Evolutionary conservation across 2,797 vertebrate species (phyloP).

Genomic region (Falco columbarius): DNA sequence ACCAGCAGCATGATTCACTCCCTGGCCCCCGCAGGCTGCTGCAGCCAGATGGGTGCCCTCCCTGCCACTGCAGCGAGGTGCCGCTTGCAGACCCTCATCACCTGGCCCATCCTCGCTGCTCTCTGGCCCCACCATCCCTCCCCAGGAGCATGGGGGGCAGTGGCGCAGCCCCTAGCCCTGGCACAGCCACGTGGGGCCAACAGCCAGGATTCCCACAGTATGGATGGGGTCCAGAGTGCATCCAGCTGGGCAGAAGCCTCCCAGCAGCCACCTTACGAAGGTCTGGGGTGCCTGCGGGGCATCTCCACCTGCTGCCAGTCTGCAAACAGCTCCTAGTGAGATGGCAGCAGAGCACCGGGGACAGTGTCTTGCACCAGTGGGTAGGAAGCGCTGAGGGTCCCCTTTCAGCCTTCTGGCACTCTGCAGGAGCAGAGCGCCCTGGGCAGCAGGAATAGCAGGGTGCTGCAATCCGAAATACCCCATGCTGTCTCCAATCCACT

Average conservation of each 20-base stretch:
- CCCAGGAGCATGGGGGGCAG: background rate
- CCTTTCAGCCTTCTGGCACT: background rate
- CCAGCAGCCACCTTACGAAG: background rate
- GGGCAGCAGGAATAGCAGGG: background rate
- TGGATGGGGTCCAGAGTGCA: background rate
- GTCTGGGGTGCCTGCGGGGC: rapidly evolving
- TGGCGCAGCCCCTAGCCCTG: rapidly evolving
- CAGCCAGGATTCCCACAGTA: background rate
- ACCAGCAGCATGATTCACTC: constrained; percentile 55
- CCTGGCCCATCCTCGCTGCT: background rate
- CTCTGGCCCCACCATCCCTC: background rate
- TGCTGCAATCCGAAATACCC: background rate
- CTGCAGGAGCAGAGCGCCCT: background rate
- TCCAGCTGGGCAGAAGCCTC: background rate
- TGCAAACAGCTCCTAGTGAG: background rate
- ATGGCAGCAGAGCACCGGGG: background rate
- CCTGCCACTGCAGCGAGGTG: background rate
- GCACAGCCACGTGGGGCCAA: rapidly evolving
- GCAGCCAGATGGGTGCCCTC: background rate
- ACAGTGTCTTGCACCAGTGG: background rate
- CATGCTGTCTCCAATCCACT: constrained; percentile 25
- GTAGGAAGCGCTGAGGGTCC: background rate
- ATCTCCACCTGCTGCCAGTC: background rate
- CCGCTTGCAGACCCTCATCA: rapidly evolving
- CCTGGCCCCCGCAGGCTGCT: background rate